Conservation (phyloP, 37 sponge, comb jelly and placozoan species). For the Geodia barretti region DNA sequence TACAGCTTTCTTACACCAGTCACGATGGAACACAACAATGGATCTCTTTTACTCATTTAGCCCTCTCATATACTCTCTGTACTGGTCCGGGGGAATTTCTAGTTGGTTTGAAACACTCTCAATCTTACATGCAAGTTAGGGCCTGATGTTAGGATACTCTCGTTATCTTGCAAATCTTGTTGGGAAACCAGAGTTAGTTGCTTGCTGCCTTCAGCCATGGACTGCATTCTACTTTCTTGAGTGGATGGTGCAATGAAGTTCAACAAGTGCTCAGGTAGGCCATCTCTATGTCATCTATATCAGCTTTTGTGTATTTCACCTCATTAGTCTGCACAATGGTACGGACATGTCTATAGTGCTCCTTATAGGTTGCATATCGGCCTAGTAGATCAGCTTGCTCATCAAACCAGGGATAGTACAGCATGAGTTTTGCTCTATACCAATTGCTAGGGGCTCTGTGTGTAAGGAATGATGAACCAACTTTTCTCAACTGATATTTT, state of each 20-base stretch:
- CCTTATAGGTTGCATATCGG: not conserved
- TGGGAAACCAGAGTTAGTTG: too few species aligned
- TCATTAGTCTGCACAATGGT: not conserved
- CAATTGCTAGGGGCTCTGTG: constrained; percentile 16
- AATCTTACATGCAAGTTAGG: too few species aligned
- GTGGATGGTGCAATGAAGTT: constrained; percentile 21
- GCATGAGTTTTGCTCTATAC: constrained; percentile 17
- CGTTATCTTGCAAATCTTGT: too few species aligned
- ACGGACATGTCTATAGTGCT: not conserved
- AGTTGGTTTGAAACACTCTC: too few species aligned
- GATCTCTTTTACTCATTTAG: not conserved
- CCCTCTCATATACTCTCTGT: too few species aligned
- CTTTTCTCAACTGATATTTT: not conserved
- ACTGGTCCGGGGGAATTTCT: too few species aligned
- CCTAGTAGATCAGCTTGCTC: constrained; percentile 14
- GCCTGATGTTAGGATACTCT: too few species aligned
- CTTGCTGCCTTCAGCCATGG: constrained; percentile 2
- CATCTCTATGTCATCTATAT: constrained; percentile 15
- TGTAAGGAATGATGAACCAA: not conserved
- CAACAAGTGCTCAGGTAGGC: constrained; percentile 33
- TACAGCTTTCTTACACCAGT: constrained; percentile 35
- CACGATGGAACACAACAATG: constrained; percentile 16
- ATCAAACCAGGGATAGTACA: constrained; percentile 24
- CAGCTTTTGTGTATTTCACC: not conserved
- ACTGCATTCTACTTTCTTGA: not conserved